Conservation (phyloP, 1,140 invertebrate species). For the Nephotettix cincticeps region DNA sequence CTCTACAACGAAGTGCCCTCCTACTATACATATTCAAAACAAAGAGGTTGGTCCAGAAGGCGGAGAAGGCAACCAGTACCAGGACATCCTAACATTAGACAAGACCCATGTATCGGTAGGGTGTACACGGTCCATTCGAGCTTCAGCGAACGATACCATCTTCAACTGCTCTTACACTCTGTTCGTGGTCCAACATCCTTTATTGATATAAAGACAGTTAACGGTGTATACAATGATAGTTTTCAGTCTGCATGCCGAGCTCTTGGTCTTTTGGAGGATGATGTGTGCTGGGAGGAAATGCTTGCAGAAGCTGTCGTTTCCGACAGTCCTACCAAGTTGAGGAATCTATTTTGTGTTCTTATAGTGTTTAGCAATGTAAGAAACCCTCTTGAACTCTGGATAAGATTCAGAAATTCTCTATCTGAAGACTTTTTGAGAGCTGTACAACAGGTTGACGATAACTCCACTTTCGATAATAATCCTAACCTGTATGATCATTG, state of each 20-base stretch:
- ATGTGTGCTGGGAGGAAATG: constrained; percentile 41
- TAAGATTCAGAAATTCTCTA: background rate
- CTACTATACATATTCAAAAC: background rate
- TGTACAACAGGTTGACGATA: background rate
- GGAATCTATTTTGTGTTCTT: constrained; percentile 2
- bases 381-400: constrained; percentile 5
- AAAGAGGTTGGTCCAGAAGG: constrained; percentile 35
- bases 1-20: background rate
- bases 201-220: constrained; percentile 44
- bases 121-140: constrained; percentile 47
- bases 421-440: background rate
- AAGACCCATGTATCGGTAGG: constrained; percentile 39
- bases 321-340: background rate
- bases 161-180: constrained; percentile 48
- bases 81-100: constrained; percentile 37
- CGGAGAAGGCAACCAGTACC: constrained; percentile 36
- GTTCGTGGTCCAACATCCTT: constrained; percentile 48
- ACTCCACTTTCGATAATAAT: constrained; percentile 1
- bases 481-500: background rate
- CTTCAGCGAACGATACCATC: constrained; percentile 47
- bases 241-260: constrained; percentile 43
- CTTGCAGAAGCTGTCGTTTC: background rate
- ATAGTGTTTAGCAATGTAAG: background rate
- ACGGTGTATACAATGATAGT: constrained; percentile 41
- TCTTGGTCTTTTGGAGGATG: constrained; percentile 43